Conservation (phyloP, 2,113 vertebrate species). For the Myrmecobius fasciatus region DNA sequence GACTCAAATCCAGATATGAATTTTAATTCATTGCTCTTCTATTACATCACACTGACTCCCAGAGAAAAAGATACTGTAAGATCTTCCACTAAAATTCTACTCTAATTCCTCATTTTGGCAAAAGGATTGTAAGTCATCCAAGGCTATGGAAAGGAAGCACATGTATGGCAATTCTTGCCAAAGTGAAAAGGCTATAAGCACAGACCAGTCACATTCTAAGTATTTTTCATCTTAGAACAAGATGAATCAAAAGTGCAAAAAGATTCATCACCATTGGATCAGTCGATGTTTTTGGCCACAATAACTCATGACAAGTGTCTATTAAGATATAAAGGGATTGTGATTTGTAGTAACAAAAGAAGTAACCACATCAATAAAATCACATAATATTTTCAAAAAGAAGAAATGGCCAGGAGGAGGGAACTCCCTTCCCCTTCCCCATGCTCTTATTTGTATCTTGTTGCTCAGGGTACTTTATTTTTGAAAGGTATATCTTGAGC, state of each 20-base stretch:
- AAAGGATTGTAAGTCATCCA: not conserved
- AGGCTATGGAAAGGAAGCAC: not conserved
- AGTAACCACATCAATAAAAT: too few species aligned
- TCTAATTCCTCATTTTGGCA: not conserved
- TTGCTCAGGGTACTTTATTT: not conserved
- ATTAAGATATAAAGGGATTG: too few species aligned
- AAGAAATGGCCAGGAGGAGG: too few species aligned
- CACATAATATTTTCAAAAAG: too few species aligned
- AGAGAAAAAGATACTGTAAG: not conserved
- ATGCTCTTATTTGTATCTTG: conserved; percentile 7
- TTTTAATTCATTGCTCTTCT: not conserved
- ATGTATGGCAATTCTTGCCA: not conserved
- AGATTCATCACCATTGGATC: not conserved
- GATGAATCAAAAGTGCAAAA: not conserved
- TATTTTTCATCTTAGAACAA: not conserved
- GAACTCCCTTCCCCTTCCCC: not conserved
- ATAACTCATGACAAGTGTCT: not conserved
- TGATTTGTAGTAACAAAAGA: too few species aligned
- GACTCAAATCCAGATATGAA: not conserved
- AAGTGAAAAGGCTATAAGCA: not conserved
- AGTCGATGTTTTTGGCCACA: not conserved
- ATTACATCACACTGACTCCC: not conserved
- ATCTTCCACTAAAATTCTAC: not conserved
- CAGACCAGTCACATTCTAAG: not conserved
- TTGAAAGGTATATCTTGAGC: not conserved